These are phyloP conservation scores for Sakesphorus luctuosus DNA, from an alignment of 2,113 vertebrate species.

Conservation along the genomic window DNA sequence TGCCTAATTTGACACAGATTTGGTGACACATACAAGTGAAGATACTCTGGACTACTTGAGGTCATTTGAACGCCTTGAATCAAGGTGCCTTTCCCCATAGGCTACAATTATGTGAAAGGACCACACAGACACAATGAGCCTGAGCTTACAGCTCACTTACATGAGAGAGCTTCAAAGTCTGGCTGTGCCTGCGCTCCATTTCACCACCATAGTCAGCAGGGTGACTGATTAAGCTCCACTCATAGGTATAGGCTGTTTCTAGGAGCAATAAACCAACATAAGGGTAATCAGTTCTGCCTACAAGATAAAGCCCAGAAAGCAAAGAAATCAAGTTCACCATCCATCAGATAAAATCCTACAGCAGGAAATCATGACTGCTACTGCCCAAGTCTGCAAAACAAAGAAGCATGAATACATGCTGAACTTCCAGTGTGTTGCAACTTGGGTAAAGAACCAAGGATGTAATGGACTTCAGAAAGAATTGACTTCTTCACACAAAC, in stretches of 20 bases:
- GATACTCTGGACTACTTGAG: not conserved
- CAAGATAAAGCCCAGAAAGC: not conserved
- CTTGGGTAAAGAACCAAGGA: not conserved
- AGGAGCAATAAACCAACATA: not conserved
- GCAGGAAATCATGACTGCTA: not conserved
- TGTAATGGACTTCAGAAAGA: not conserved
- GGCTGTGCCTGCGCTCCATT: constrained; percentile 72
- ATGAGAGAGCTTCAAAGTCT: constrained; percentile 73
- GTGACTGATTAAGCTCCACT: constrained; percentile 80
- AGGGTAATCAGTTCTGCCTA: not conserved
- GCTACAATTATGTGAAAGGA: not conserved
- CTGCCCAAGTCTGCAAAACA: not conserved
- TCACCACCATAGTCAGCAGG: constrained; percentile 74
- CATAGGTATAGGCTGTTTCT: constrained; percentile 78
- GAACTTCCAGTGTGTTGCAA: not conserved
- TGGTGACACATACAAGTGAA: not conserved
- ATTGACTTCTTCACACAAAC: not conserved
- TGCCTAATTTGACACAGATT: not conserved
- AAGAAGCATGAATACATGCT: not conserved
- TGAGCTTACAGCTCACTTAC: constrained; percentile 64
- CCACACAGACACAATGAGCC: not conserved
- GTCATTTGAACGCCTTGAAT: not conserved
- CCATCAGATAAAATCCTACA: not conserved
- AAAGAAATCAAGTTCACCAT: not conserved
- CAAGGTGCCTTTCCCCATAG: not conserved